Evolutionary conservation across 1,140 invertebrate genomes (phyloP), one percentile per base, ranked within the genome.

Genomic region (Penaeus vannamei): DNA sequence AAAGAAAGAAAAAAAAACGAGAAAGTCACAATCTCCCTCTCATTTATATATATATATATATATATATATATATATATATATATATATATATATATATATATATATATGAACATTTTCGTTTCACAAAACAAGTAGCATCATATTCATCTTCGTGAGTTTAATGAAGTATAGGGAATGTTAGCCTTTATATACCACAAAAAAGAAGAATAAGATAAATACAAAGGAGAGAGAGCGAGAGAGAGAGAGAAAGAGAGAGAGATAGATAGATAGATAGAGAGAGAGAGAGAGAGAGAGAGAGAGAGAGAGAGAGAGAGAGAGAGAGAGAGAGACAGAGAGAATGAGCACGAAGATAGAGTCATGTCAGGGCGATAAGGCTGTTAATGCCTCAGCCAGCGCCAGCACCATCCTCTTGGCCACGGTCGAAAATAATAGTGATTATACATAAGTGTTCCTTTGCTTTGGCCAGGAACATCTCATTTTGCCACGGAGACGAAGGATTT

Each of bases 181-280:
- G 1, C 53, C 53, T 12, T 17, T 53, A 53, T 53, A 53, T 14
- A 53, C 14, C 53, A 10, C 1, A 10, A 17, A 53, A 17, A 53
- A 17, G 14, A 17, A 17, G 42, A 46, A 10, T 5, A 10, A 86
- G 29, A 79, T 26, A 62, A 72, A 61, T 23, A 76, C 64, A 80
- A 32, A 86, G 85, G 59, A 61, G 77, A 26, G 60, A 64, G 85
- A 61, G 36, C 60, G 81, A 80, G 61, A 86, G 85, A 86, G 59
- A 61, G 77, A 26, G 62, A 62, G 64, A 81, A 10, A 61, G 60
- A 86, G 59, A 86, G 36, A 61, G 64, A 80, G 29, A 46, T 20
- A 36, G 46, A 46, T 12, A 22, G 32, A 53, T 8, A 53, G 53
- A 53, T 8, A 53, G 53, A 53, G 53, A 53, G 53, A 53, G 53